Evolutionary conservation across 2,888 invertebrate genomes (phyloP).

Genomic region (Microplitis deprimator): DNA sequence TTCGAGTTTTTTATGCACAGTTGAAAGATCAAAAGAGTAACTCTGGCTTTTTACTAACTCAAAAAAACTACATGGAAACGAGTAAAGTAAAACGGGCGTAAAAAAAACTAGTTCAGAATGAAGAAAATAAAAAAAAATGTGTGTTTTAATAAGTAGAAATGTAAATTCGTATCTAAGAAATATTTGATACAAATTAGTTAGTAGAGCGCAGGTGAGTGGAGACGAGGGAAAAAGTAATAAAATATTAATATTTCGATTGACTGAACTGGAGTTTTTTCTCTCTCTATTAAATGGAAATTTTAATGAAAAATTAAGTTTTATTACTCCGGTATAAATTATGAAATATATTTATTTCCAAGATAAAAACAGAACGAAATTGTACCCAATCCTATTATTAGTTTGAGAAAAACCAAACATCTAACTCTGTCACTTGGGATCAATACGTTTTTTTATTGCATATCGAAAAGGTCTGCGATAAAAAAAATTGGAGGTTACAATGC

Average conservation of each 20-base stretch:
- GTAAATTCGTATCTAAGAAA: background rate
- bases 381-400: too few relatives aligned
- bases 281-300: too few relatives aligned
- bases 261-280: too few relatives aligned
- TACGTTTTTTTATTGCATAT: too few relatives aligned
- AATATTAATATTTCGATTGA: too few relatives aligned
- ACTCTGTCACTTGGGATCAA: background rate
- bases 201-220: background rate
- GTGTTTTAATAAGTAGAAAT: background rate
- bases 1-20: conserved; percentile 53
- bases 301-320: too few relatives aligned
- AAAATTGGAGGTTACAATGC: too few relatives aligned
- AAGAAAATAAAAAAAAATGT: background rate
- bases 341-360: background rate
- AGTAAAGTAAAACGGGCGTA: background rate
- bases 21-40: conserved; percentile 58
- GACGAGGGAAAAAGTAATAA: too few relatives aligned
- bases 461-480: too few relatives aligned
- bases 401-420: background rate
- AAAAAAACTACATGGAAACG: conserved; percentile 5
- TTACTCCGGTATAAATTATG: background rate
- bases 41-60: conserved; percentile 42
- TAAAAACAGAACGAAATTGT: background rate
- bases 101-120: background rate
- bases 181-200: background rate